phyloP scores from a whole-genome alignment of 2,888 invertebrate species.

The Aporophyla lueneburgensis region DNA sequence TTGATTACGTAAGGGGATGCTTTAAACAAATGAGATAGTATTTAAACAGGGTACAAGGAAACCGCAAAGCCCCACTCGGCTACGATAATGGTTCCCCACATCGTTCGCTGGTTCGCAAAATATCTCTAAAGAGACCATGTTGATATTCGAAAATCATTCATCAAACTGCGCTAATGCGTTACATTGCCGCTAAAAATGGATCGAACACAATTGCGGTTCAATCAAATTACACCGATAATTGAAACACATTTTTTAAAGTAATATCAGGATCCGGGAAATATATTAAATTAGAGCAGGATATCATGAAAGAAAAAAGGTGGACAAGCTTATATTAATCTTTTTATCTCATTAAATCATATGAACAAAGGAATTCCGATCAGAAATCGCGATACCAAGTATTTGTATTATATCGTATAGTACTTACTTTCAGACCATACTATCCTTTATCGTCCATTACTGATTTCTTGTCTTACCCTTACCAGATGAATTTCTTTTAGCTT shows the following conservation, averaged over 20 bases:
- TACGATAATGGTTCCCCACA: slow-evolving; percentile 43
- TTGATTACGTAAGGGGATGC: slow-evolving; percentile 41
- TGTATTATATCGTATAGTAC: slow-evolving; percentile 31
- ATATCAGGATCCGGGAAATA: slow-evolving; percentile 24
- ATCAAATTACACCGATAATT: slow-evolving; percentile 46
- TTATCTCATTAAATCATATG: slow-evolving; percentile 28
- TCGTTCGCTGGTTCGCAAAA: slow-evolving; percentile 36
- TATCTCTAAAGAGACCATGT: slow-evolving; percentile 30
- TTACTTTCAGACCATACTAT: slow-evolving; percentile 48
- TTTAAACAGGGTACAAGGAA: slow-evolving; percentile 41
- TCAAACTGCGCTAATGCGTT: slow-evolving; percentile 48
- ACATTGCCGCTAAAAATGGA: slow-evolving; percentile 41
- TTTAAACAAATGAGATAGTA: slow-evolving; percentile 55
- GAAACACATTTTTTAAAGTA: slow-evolving; percentile 39
- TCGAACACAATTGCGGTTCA: slow-evolving; percentile 23
- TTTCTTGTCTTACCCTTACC: slow-evolving; percentile 14
- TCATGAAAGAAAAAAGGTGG: slow-evolving; percentile 22
- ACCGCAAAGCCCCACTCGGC: slow-evolving; percentile 43
- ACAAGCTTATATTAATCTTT: slow-evolving; percentile 28
- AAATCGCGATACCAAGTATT: slow-evolving; percentile 31
- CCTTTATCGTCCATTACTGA: slow-evolving; percentile 33
- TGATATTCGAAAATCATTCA: slow-evolving; percentile 52
- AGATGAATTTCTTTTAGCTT: slow-evolving; percentile 48
- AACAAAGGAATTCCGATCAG: slow-evolving; percentile 28
- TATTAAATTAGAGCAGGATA: slow-evolving; percentile 20